phyloP scores from a whole-genome alignment of 2,888 invertebrate species.

The Chrysina gloriosa region DNA sequence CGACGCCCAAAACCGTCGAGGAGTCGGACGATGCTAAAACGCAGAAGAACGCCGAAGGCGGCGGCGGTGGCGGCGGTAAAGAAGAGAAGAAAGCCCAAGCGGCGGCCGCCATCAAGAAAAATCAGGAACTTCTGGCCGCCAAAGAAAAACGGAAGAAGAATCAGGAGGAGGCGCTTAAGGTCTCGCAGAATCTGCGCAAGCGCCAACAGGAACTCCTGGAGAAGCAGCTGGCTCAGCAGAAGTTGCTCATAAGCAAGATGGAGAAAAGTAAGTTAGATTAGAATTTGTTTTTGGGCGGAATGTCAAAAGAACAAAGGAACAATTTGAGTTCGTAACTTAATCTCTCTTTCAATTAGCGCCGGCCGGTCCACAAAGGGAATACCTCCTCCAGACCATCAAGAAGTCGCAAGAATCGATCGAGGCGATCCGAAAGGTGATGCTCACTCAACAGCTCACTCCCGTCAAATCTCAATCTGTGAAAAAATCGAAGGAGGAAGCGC shows the following conservation, averaged over 20 bases:
- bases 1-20: constrained; percentile 50
- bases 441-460: constrained; percentile 59
- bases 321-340: neutral
- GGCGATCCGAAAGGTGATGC: constrained; percentile 76
- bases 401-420: constrained; percentile 87
- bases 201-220: constrained; percentile 88
- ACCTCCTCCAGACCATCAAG: constrained; percentile 83
- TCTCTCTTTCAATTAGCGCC: constrained; percentile 63
- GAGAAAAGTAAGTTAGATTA: constrained; percentile 73
- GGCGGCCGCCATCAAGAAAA: constrained; percentile 67
- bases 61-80: too few relatives aligned
- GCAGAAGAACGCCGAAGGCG: constrained; percentile 43
- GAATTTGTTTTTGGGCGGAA: too few relatives aligned
- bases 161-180: constrained; percentile 79
- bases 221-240: constrained; percentile 90
- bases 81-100: constrained; percentile 61
- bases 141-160: constrained; percentile 79
- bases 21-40: constrained; percentile 35
- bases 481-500: constrained; percentile 83
- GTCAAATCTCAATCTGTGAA: constrained; percentile 61
- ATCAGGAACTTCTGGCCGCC: constrained; percentile 70
- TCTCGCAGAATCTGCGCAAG: constrained; percentile 84
- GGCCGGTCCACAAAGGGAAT: constrained; percentile 79
- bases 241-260: constrained; percentile 82
- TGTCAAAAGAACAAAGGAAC: too few relatives aligned